These are phyloP conservation scores for Diaperis boleti DNA, from an alignment of 2,888 invertebrate genomes.

Conservation along the genomic window DNA sequence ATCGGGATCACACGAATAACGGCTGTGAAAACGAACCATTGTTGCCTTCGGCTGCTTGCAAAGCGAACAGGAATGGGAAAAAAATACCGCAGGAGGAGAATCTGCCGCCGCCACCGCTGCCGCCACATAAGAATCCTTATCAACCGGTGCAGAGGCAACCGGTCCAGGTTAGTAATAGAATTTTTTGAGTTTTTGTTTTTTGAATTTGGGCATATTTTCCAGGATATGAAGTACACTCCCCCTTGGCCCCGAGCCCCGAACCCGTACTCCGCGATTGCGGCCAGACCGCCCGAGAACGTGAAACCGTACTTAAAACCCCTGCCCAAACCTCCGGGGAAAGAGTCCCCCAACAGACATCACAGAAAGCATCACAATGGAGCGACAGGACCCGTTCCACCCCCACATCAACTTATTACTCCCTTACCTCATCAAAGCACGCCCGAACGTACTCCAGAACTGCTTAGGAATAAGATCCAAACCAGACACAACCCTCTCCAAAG, in stretches of 20 bases:
- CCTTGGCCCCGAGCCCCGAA: conserved; percentile 75
- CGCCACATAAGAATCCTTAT: conserved; percentile 68
- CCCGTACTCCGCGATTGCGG: conserved; percentile 53
- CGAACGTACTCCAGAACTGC: conserved; percentile 58
- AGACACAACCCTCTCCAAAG: conserved; percentile 57
- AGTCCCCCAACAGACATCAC: conserved; percentile 62
- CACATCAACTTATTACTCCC: conserved; percentile 52
- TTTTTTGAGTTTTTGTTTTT: background rate
- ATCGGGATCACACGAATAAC: conserved; percentile 62
- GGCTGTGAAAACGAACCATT: conserved; percentile 74
- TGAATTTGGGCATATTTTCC: conserved; percentile 21
- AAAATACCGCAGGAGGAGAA: conserved; percentile 66
- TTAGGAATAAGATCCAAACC: conserved; percentile 61
- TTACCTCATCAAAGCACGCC: conserved; percentile 57
- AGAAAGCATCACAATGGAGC: conserved; percentile 55
- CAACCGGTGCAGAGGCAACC: conserved; percentile 47
- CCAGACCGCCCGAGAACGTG: conserved; percentile 54
- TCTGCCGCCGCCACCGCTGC: conserved; percentile 73
- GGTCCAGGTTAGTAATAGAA: conserved; percentile 29
- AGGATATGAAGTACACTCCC: conserved; percentile 68
- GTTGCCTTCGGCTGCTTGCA: conserved; percentile 57
- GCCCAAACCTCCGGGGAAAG: conserved; percentile 70
- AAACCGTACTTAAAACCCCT: conserved; percentile 72
- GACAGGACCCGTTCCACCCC: conserved; percentile 53
- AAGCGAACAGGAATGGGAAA: conserved; percentile 61